These are phyloP conservation scores for Acanthisitta chloris DNA, from an alignment of 2,113 vertebrate species.

Conservation along the genomic window DNA sequence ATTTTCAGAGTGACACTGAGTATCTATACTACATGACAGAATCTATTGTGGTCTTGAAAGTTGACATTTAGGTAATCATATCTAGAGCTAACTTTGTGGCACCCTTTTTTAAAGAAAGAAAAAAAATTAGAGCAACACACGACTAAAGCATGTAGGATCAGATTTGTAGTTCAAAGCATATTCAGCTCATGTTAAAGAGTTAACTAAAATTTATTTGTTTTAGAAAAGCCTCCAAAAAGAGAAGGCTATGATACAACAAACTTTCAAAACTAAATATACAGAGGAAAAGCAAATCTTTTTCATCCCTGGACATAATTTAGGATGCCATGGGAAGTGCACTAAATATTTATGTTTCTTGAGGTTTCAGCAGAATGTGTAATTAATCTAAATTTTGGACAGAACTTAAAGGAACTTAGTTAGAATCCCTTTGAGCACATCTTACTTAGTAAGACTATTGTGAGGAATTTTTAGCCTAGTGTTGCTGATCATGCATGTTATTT, in stretches of 20 bases:
- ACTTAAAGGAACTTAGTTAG: not conserved
- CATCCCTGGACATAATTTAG: not conserved
- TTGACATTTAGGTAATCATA: not conserved
- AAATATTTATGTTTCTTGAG: constrained; percentile 16
- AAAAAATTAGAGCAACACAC: not conserved
- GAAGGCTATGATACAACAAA: not conserved
- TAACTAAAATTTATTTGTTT: not conserved
- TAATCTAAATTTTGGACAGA: not conserved
- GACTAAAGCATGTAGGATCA: not conserved
- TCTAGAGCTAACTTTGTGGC: not conserved
- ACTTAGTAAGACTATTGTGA: not conserved
- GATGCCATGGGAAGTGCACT: not conserved
- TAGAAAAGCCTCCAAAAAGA: not conserved
- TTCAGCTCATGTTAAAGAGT: not conserved
- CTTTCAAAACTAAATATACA: not conserved
- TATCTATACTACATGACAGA: not conserved
- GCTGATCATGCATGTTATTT: not conserved
- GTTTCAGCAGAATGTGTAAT: not conserved
- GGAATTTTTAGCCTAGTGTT: not conserved
- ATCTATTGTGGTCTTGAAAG: not conserved
- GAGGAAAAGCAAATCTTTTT: not conserved
- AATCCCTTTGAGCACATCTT: not conserved
- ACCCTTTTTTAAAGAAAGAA: not conserved
- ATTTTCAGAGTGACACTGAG: not conserved
- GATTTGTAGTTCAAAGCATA: not conserved